These are phyloP conservation scores for Ennomos quercinarius DNA, from an alignment of 2,888 invertebrate genomes.

Conservation along the genomic window DNA sequence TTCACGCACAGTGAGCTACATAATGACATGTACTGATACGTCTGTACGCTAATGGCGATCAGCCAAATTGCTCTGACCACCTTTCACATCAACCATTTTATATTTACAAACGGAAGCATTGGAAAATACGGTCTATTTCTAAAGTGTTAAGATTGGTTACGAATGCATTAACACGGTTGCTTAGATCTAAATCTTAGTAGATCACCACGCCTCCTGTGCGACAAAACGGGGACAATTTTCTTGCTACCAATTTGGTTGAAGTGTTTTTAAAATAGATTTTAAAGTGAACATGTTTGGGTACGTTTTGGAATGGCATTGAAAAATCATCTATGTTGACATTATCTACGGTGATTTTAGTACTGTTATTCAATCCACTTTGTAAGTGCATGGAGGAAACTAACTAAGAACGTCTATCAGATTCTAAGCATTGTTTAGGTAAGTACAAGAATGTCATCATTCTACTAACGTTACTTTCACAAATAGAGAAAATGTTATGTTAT, in stretches of 20 bases:
- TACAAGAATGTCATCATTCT: too few species aligned
- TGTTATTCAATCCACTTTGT: constrained; percentile 9
- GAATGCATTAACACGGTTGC: constrained; percentile 8
- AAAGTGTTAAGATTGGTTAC: constrained; percentile 11
- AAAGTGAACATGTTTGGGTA: constrained; percentile 12
- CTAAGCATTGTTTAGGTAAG: too few species aligned
- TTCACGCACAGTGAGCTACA: constrained; percentile 69
- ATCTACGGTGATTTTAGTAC: constrained; percentile 22
- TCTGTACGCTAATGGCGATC: constrained; percentile 62
- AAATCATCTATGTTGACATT: constrained; percentile 21
- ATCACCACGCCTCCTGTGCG: constrained; percentile 78
- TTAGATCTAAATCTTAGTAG: constrained; percentile 50
- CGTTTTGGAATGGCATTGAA: constrained; percentile 9
- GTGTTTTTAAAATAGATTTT: constrained; percentile 19
- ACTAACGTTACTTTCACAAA: too few species aligned
- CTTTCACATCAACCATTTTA: constrained; percentile 53
- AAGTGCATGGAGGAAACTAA: neutral
- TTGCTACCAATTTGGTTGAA: constrained; percentile 40
- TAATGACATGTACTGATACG: constrained; percentile 60
- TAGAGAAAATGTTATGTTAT: too few species aligned
- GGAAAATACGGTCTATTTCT: constrained; percentile 25
- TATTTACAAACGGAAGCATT: constrained; percentile 2
- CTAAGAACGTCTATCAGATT: too few species aligned
- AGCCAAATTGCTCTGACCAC: constrained; percentile 69
- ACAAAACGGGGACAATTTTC: constrained; percentile 78